Percentiles rank a stretch among this genome's conserved stretches.
Conservation (phyloP, 2,888 invertebrate genomes). For the Drosophila rubida region DNA sequence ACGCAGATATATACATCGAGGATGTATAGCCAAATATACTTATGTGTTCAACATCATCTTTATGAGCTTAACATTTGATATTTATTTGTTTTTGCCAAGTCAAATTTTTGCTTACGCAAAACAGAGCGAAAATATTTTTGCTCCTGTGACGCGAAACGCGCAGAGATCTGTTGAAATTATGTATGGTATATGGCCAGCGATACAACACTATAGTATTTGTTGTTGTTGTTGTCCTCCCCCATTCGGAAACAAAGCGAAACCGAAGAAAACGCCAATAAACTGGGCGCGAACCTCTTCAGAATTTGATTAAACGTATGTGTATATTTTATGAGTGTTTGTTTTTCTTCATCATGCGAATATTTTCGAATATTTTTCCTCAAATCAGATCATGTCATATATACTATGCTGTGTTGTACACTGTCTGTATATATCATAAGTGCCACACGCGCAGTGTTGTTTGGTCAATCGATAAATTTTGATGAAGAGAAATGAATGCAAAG, state of each 20-base stretch:
- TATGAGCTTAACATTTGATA: slow-evolving; percentile 71
- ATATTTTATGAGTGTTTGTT: slow-evolving; percentile 3
- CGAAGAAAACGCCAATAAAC: slow-evolving; percentile 18
- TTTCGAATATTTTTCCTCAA: slow-evolving; percentile 33
- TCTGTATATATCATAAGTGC: slow-evolving; percentile 43
- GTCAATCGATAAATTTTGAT: slow-evolving; percentile 53
- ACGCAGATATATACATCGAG: not conserved
- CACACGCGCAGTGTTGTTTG: slow-evolving; percentile 63
- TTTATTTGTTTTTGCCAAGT: slow-evolving; percentile 73
- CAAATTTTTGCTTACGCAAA: slow-evolving; percentile 70
- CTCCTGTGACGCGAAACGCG: slow-evolving; percentile 59
- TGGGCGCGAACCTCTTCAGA: slow-evolving; percentile 23
- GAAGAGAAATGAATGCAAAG: slow-evolving; percentile 2
- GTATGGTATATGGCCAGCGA: slow-evolving; percentile 6
- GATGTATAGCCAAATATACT: not conserved
- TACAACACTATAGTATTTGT: slow-evolving; percentile 5
- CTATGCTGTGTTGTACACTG: not conserved
- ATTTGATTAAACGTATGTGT: slow-evolving; percentile 37
- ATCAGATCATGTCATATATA: slow-evolving; percentile 23
- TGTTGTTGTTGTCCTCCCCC: slow-evolving; percentile 25
- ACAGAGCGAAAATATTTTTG: slow-evolving; percentile 49
- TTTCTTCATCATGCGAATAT: slow-evolving; percentile 3
- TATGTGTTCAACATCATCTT: slow-evolving; percentile 47
- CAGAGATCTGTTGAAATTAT: slow-evolving; percentile 41
- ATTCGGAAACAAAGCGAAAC: not conserved